Base-by-base conservation (phyloP, 2,888 invertebrate genomes). In the Andricus curvator region DNA sequence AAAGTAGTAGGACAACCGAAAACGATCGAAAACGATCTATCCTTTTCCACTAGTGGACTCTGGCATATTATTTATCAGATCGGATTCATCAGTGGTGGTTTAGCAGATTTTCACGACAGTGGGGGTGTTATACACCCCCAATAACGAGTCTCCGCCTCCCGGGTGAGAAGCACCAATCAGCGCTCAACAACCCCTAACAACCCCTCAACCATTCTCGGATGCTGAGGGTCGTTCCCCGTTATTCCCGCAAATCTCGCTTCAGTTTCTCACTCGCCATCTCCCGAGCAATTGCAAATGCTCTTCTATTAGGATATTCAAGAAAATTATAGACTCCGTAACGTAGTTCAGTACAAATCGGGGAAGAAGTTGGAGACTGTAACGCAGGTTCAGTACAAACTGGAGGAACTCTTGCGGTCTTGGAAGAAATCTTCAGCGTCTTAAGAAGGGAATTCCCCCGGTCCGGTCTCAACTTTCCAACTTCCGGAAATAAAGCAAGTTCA, bases 181-280 rank as follows among this genome's bases (percentile, higher is more conserved):
- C 74, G 77, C 25, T 25, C 56, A 60, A 77, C 67, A 74, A 48
- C 79, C 83, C 84, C 85, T 65, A 62, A 70, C 76, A 68, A 62
- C 78, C 81, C 83, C 74, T 74, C 29, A 33, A 74, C 51, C 74
- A 74, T 74, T 56, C 56, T 74, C 60, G 70, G 77, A 74, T 81
- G 77, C 80, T 80, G 80, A 82, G 84, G 84, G 84, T 78, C 80
- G 82, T 65, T 84, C 84, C 81, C 81, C 81, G 80, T 65, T 56
- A 66, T 78, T 80, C 70, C 56, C 76, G 68, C 83, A 67, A 88
- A 85, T 87, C 86, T 88, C 85, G 85, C 84, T 83, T 88, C 87
- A 88, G 89, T 89, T 86, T 84, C 81, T 87, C 87, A 41, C 11
- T 41, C 48, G 85, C 84, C 87, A 87, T 87, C 87, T 83, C 87